Base-by-base conservation (phyloP, 1,140 invertebrate species). In the Phortica variegata region DNA sequence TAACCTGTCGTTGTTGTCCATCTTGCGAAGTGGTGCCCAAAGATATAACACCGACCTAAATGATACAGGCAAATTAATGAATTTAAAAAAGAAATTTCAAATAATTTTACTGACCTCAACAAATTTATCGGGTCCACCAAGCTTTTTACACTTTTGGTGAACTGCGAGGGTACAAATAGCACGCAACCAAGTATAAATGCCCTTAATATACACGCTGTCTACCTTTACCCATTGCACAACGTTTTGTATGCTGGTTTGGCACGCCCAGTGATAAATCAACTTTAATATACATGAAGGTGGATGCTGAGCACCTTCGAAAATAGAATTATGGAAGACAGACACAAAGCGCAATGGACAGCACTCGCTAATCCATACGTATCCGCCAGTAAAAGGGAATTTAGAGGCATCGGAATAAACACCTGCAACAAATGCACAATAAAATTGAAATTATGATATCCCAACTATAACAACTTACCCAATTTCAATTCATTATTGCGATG, bases 201-300 rank as follows among this genome's bases (percentile, higher is more conserved):
- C 85, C 69, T 89, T 88, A 0, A 89, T 81, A 60, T 87, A 89
- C 7, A 86, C 71, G 59, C 87, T 87, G 38, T 87, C 84, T 1
- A 87, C 89, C 79, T 93, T 93, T 0, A 93, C 84, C 91, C 90
- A 93, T 36, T 89, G 87, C 0, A 90, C 82, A 9, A 93, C 89
- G 68, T 93, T 94, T 59, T 88, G 85, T 9, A 92, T 86, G 46
- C 88, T 89, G 1, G 91, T 93, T 61, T 93, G 90, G 65, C 90
- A 93, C 0, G 87, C 82, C 91, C 91, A 94, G 70, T 94, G 90
- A 73, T 93, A 94, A 19, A 94, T 86, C 0, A 93, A 77, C 66
- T 93, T 93, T 0, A 93, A 68, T 3, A 92, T 77, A 10, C 89
- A 84, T 12, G 85, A 87, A 0, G 91, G 90, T 1, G 87, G 84